A percentile compares a stretch with the other conserved stretches of the same genome.
Evolutionary conservation across 1,140 invertebrate species (phyloP).

Genomic region (Eueides isabella): DNA sequence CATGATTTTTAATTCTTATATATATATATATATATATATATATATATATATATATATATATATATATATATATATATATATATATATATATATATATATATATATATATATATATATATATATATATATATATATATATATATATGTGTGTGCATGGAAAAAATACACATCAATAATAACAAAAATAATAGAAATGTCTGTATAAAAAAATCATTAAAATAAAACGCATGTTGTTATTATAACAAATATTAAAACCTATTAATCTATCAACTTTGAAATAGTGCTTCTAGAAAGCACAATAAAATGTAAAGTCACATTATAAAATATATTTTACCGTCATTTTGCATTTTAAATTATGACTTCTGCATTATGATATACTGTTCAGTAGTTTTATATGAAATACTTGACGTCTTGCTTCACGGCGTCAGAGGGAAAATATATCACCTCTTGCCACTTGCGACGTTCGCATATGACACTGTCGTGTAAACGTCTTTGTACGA

Average conservation of each 20-base stretch:
- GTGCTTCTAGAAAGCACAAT: neutral
- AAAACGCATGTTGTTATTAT: neutral
- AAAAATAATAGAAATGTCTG: too few species aligned
- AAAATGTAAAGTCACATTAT: neutral
- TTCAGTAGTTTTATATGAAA: neutral
- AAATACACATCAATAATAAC: too few species aligned
- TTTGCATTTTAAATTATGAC: conserved; percentile 1
- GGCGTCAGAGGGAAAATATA: neutral
- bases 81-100: too few species aligned
- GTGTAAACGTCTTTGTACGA: neutral
- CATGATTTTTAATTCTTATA: too few species aligned
- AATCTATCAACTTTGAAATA: conserved; percentile 13
- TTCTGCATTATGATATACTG: neutral
- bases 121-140: too few species aligned
- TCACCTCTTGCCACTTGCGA: neutral
- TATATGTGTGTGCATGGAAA: too few species aligned
- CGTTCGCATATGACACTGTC: neutral
- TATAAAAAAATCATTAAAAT: neutral
- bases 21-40: too few species aligned
- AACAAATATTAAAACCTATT: conserved; percentile 6
- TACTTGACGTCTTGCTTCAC: neutral
- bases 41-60: too few species aligned
- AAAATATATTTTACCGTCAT: neutral
- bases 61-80: too few species aligned
- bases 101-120: too few species aligned